These are phyloP conservation scores for Iselma pallidipennis DNA, from an alignment of 2,888 invertebrate species.

Conservation along the genomic window DNA sequence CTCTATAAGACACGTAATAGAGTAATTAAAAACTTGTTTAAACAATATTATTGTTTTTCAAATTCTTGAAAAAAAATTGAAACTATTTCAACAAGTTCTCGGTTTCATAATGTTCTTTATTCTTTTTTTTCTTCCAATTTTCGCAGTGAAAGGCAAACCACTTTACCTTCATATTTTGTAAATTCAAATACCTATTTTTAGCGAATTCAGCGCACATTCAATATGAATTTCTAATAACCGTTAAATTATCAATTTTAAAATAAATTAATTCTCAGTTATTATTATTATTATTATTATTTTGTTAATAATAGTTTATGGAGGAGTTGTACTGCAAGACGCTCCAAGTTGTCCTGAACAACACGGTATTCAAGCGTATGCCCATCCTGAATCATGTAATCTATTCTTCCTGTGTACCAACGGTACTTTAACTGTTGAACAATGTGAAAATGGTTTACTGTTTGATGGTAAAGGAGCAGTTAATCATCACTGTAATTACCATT, in stretches of 20 bases:
- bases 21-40: not conserved
- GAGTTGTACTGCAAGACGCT: constrained; percentile 64
- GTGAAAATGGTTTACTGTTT: constrained; percentile 89
- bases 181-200: too few relatives aligned
- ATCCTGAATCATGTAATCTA: constrained; percentile 84
- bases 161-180: not conserved
- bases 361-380: constrained; percentile 83
- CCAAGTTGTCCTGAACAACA: constrained; percentile 81
- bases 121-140: not conserved
- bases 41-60: too few relatives aligned
- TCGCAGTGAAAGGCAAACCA: not conserved
- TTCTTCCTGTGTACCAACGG: constrained; percentile 93
- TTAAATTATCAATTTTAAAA: too few relatives aligned
- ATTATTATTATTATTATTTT: not conserved
- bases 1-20: not conserved
- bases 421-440: constrained; percentile 84
- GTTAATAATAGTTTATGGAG: constrained; percentile 62
- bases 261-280: not conserved
- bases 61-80: too few relatives aligned
- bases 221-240: too few relatives aligned
- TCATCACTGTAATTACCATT: constrained; percentile 93
- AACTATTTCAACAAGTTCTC: not conserved
- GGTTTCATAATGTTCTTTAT: not conserved
- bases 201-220: too few relatives aligned
- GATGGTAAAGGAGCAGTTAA: constrained; percentile 88